A percentile compares a stretch with the other conserved stretches of the same genome.
These are phyloP conservation scores for Belgica antarctica DNA, from an alignment of 2,888 invertebrate species.

Conservation along the genomic window DNA sequence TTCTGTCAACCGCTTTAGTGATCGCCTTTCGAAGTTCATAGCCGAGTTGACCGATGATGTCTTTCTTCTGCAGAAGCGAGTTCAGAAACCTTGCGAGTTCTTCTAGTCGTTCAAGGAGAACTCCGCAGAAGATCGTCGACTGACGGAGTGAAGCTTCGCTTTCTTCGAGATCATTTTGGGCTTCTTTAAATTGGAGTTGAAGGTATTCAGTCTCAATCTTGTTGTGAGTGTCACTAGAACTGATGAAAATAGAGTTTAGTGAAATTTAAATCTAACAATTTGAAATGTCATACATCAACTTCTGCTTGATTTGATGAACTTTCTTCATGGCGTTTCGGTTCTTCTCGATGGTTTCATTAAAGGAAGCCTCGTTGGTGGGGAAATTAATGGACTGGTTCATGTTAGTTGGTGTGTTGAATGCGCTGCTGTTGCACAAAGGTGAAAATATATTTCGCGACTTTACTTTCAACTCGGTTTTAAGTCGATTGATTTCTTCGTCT, in stretches of 20 bases:
- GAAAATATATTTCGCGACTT: constrained; percentile 54
- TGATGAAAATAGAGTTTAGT: neutral
- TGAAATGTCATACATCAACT: constrained; percentile 17
- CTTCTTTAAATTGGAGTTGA: constrained; percentile 48
- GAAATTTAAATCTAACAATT: constrained; percentile 14
- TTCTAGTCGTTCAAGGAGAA: constrained; percentile 59
- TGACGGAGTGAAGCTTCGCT: constrained; percentile 52
- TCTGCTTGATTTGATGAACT: constrained; percentile 27
- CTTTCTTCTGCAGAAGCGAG: constrained; percentile 59
- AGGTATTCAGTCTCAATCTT: constrained; percentile 35
- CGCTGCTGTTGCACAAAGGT: constrained; percentile 60
- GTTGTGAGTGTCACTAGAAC: constrained; percentile 22
- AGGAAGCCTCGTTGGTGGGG: constrained; percentile 36
- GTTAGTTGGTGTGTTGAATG: constrained; percentile 56
- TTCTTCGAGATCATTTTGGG: constrained; percentile 49
- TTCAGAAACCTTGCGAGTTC: constrained; percentile 63
- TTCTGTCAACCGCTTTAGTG: constrained; percentile 59
- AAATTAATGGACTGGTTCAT: constrained; percentile 46
- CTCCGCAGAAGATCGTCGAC: constrained; percentile 52
- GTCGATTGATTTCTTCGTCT: constrained; percentile 33
- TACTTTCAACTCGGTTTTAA: constrained; percentile 32
- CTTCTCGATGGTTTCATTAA: constrained; percentile 31
- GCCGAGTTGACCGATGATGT: constrained; percentile 58
- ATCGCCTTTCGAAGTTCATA: constrained; percentile 57
- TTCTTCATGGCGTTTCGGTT: constrained; percentile 23